phyloP scores from a whole-genome alignment of 1,140 invertebrate species.

The Trinorchestia longiramus region DNA sequence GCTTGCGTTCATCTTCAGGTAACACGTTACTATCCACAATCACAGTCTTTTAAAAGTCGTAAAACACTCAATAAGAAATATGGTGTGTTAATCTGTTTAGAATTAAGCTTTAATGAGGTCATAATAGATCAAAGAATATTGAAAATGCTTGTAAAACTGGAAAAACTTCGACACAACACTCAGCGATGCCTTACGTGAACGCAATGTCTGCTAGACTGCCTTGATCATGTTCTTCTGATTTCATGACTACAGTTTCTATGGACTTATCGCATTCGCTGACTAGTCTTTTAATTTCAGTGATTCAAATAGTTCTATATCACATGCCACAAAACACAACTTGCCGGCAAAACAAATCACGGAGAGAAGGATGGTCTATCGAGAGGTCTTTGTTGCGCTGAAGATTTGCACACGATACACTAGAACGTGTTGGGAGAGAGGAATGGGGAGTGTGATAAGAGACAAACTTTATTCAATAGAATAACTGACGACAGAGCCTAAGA shows the following conservation, averaged over 20 bases:
- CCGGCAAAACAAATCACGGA: neutral
- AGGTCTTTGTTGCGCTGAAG: neutral
- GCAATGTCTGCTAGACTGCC: neutral
- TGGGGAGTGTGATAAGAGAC: neutral
- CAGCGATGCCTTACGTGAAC: neutral
- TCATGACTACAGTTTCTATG: conserved; percentile 32
- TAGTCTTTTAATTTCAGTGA: conserved; percentile 44
- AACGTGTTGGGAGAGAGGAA: neutral
- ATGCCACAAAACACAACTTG: conserved; percentile 7
- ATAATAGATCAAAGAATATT: neutral
- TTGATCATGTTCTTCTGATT: conserved; percentile 30
- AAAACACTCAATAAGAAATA: neutral
- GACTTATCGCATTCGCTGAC: conserved; percentile 36
- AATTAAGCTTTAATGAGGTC: neutral
- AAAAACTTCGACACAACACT: neutral
- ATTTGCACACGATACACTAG: neutral
- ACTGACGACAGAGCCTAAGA: neutral
- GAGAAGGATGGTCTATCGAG: neutral
- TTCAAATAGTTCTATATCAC: conserved; percentile 25
- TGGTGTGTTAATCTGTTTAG: neutral
- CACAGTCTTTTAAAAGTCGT: neutral
- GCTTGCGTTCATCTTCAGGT: conserved; percentile 30
- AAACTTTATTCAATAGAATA: neutral
- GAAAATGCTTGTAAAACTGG: neutral
- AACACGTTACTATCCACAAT: neutral